Evolutionary conservation across 2,113 vertebrate species (phyloP), one percentile per base, ranked within the genome.

Genomic region (Thomomys bottae): DNA sequence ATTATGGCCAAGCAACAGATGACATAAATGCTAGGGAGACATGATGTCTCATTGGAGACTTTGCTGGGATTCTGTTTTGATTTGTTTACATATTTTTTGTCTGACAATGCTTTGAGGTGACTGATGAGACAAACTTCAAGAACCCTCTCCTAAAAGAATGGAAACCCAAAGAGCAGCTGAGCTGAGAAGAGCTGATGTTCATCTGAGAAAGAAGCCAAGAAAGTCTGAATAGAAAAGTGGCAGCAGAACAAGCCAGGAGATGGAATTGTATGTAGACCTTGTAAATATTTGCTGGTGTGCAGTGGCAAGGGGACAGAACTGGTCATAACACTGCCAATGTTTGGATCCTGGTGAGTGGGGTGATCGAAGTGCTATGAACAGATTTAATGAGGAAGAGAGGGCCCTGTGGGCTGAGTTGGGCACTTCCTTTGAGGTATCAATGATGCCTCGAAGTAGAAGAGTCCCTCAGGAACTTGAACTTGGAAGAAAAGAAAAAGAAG

Each of bases 401-500:
- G 1, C 4, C 1, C 0, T 1, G 11, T n/a, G 0, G 1, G 8
- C 8, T 12, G 15, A 38, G 32, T 9, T 23, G 34, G 54, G 5
- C 36, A 42, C 15, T 79, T 83, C 23, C 30, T 49, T 17, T 36
- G 54, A 40, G 81, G 67, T 30, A 0, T 30, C 87, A 38, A 9
- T 76, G 38, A 10, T 34, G 8, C 14, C 85, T 70, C 15, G 5
- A 81, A 42, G n/a, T 40, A 38, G 23, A 70, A 26, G 11, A 42
- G 15, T 70, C 21, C 80, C 63, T 38, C 17, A 76, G 79, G 28
- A 23, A 64, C 7, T 9, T 75, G 59, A 73, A 38, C 57, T 64
- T 81, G 34, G 40, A 61, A 88, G 67, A 91, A 90, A 73, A 63
- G 28, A 91, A 90, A 73, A 61, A 23, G 45, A 49, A 49, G 14